A percentile compares a stretch with the other conserved stretches of the same genome.
Evolutionary conservation across 2,113 vertebrate genomes (phyloP).

Genomic region (Pedetes capensis): DNA sequence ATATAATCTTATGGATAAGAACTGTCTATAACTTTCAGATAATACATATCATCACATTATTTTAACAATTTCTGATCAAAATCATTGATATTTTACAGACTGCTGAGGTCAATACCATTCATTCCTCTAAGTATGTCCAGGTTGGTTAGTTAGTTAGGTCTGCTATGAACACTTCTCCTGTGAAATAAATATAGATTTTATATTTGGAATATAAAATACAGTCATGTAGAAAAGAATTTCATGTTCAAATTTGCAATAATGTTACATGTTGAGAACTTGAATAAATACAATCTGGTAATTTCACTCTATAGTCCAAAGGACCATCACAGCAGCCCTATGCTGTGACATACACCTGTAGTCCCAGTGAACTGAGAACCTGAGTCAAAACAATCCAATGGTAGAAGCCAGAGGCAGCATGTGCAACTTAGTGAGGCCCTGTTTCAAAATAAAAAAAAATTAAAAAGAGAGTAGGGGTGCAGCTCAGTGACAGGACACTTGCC

Average conservation of each 20-base stretch:
- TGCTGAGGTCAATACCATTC: not conserved
- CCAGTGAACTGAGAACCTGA: too few relatives aligned
- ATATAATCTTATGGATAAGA: not conserved
- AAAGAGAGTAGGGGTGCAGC: too few relatives aligned
- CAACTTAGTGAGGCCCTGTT: too few relatives aligned
- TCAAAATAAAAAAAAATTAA: too few relatives aligned
- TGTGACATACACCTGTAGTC: too few relatives aligned
- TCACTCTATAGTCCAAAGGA: not conserved
- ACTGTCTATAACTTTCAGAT: not conserved
- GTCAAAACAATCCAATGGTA: too few relatives aligned
- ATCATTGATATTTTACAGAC: not conserved
- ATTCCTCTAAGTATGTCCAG: not conserved
- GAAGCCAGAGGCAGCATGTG: too few relatives aligned
- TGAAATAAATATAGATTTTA: not conserved
- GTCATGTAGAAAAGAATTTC: not conserved
- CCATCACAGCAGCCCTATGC: too few relatives aligned
- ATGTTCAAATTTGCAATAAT: too few relatives aligned
- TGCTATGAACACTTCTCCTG: not conserved
- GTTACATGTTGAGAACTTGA: not conserved
- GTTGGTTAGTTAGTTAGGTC: not conserved
- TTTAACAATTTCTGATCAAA: not conserved
- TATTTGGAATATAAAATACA: not conserved
- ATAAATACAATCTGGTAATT: not conserved
- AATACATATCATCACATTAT: not conserved
- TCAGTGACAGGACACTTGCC: too few relatives aligned